A percentile compares a stretch with the other conserved stretches of the same genome.
These are phyloP conservation scores for Seison nebaliae DNA, from an alignment of 1,140 invertebrate genomes.

Conservation along the genomic window DNA sequence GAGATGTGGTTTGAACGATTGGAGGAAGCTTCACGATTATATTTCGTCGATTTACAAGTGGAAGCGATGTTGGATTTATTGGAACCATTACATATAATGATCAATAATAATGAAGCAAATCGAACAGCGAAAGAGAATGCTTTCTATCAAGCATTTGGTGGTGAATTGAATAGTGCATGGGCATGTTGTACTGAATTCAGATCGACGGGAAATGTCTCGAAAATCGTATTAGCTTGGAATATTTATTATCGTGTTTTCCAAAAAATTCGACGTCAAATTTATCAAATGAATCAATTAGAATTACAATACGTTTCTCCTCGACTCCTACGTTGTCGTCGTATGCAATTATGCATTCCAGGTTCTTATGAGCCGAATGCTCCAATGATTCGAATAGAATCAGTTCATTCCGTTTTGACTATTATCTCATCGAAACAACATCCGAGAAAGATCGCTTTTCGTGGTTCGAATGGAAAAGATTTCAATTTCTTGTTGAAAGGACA, in stretches of 20 bases:
- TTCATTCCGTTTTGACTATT: constrained; percentile 53
- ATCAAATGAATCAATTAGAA: constrained; percentile 37
- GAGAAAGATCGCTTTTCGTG: constrained; percentile 66
- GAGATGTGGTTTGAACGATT: constrained; percentile 94
- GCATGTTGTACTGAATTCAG: constrained; percentile 69
- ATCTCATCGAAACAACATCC: constrained; percentile 93
- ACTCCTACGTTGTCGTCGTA: constrained; percentile 53
- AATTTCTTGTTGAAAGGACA: constrained; percentile 95
- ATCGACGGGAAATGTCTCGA: constrained; percentile 51
- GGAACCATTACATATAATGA: constrained; percentile 70
- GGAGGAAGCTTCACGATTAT: constrained; percentile 79
- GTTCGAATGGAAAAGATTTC: constrained; percentile 84
- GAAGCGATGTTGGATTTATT: constrained; percentile 60
- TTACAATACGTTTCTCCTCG: constrained; percentile 81
- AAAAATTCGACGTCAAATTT: constrained; percentile 9
- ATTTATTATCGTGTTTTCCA: constrained; percentile 58
- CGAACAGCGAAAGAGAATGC: constrained; percentile 85
- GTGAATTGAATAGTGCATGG: constrained; percentile 66
- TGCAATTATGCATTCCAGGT: constrained; percentile 72
- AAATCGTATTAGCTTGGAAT: constrained; percentile 92
- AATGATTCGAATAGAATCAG: constrained; percentile 55
- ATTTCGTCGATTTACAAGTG: constrained; percentile 56
- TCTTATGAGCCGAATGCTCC: constrained; percentile 66
- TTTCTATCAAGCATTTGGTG: constrained; percentile 61
- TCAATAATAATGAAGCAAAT: constrained; percentile 67